Conservation (phyloP, 2,888 invertebrate species). For the Hirtodrosophila duncani region DNA sequence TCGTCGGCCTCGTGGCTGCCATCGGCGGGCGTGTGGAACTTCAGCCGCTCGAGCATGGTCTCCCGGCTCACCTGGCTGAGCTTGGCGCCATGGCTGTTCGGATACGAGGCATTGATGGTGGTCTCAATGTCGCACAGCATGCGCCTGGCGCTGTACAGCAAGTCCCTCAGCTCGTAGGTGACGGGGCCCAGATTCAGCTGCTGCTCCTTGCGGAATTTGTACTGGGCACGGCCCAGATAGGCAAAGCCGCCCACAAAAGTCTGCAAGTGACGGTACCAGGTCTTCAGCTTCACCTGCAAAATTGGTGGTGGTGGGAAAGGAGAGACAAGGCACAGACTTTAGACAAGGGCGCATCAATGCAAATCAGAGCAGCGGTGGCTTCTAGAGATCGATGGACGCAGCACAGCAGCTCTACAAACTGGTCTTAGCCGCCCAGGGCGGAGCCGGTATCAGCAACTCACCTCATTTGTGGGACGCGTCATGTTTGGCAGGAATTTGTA, state of each 20-base stretch:
- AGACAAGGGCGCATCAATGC: constrained; percentile 33
- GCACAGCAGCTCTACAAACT: too few relatives aligned
- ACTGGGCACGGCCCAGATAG: constrained; percentile 64
- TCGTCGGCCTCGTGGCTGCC: constrained; percentile 28
- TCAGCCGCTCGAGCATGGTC: constrained; percentile 47
- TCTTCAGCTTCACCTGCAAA: constrained; percentile 68
- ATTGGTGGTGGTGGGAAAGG: not conserved
- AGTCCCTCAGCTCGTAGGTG: constrained; percentile 61
- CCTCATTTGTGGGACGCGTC: constrained; percentile 55
- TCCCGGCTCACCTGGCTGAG: constrained; percentile 41
- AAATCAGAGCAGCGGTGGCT: constrained; percentile 17
- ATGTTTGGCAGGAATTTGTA: constrained; percentile 74
- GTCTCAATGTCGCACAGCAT: constrained; percentile 75
- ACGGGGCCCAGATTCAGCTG: constrained; percentile 34
- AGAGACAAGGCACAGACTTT: not conserved
- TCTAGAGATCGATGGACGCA: constrained; percentile 3
- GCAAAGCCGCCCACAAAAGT: constrained; percentile 74
- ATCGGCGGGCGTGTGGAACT: constrained; percentile 58
- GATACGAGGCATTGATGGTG: constrained; percentile 69
- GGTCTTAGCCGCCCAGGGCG: constrained; percentile 55
- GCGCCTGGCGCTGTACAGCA: constrained; percentile 65
- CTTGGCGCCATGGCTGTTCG: constrained; percentile 43
- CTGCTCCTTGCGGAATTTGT: constrained; percentile 53
- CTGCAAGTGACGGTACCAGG: constrained; percentile 75
- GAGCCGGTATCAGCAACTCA: constrained; percentile 69